Percentiles rank a stretch among this genome's conserved stretches.
Evolutionary conservation across 2,888 invertebrate genomes (phyloP).

Genomic region (Sphaeridia pumilis): DNA sequence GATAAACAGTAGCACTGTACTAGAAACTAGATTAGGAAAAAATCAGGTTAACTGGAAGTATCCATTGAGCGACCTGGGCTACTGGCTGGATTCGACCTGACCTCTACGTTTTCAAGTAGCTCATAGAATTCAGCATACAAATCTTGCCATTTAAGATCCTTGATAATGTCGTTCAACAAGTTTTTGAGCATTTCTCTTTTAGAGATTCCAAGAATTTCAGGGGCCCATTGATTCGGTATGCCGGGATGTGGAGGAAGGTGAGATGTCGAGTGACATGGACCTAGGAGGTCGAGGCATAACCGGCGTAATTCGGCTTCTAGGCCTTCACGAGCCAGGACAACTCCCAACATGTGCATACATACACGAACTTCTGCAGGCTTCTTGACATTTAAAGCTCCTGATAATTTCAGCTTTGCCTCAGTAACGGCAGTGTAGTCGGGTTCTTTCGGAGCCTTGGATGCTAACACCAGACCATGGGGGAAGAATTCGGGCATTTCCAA

Average conservation of each 20-base stretch:
- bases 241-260: neutral
- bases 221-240: slow-evolving; percentile 6
- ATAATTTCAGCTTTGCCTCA: slow-evolving; percentile 39
- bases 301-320: slow-evolving; percentile 58
- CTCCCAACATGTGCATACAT: slow-evolving; percentile 54
- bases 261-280: slow-evolving; percentile 53
- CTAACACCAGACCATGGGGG: neutral
- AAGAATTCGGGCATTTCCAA: slow-evolving; percentile 7
- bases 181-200: slow-evolving; percentile 27
- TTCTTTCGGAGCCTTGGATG: slow-evolving; percentile 15
- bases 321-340: slow-evolving; percentile 53
- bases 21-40: too few relatives aligned
- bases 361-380: slow-evolving; percentile 62
- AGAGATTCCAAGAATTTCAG: slow-evolving; percentile 22
- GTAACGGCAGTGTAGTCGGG: slow-evolving; percentile 17
- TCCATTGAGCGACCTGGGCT: too few relatives aligned
- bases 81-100: too few relatives aligned
- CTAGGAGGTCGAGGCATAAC: slow-evolving; percentile 65
- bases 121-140: slow-evolving; percentile 34
- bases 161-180: slow-evolving; percentile 25
- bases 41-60: too few relatives aligned
- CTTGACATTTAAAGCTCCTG: slow-evolving; percentile 55
- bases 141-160: slow-evolving; percentile 33
- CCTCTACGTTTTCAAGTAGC: slow-evolving; percentile 22
- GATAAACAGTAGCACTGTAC: too few relatives aligned